Percentiles rank a stretch among this genome's conserved stretches.
These are phyloP conservation scores for Heteromurus nitidus DNA, from an alignment of 2,888 invertebrate species.

Conservation along the genomic window DNA sequence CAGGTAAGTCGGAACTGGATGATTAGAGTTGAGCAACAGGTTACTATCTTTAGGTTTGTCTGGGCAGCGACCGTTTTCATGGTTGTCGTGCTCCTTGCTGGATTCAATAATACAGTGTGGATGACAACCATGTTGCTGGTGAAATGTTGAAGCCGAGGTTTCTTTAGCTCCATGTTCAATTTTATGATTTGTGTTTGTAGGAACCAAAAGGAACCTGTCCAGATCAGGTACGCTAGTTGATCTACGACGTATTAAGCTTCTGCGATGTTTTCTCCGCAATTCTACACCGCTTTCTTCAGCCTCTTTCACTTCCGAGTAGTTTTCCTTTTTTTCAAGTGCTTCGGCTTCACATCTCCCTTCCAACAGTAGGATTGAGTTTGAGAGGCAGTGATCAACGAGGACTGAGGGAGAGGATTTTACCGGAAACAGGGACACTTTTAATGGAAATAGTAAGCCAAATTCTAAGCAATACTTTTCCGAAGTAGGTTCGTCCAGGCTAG, in stretches of 20 bases:
- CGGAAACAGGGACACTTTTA: slow-evolving; percentile 79
- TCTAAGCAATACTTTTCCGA: slow-evolving; percentile 66
- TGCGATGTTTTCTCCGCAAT: slow-evolving; percentile 39
- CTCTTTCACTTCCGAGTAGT: background rate
- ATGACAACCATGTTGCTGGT: slow-evolving; percentile 28
- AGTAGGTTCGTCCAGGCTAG: slow-evolving; percentile 55
- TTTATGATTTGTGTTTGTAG: background rate
- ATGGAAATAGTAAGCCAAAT: slow-evolving; percentile 79
- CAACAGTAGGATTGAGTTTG: slow-evolving; percentile 51
- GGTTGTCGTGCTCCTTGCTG: slow-evolving; percentile 1
- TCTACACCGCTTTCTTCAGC: slow-evolving; percentile 63
- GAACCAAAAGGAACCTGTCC: slow-evolving; percentile 68
- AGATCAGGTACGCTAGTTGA: slow-evolving; percentile 73
- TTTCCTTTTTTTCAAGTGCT: background rate
- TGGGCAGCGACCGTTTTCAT: slow-evolving; percentile 7
- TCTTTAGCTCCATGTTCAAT: slow-evolving; percentile 28
- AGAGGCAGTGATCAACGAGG: slow-evolving; percentile 59
- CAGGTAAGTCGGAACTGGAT: background rate
- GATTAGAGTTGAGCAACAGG: slow-evolving; percentile 39
- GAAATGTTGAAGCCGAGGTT: slow-evolving; percentile 1
- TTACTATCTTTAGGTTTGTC: slow-evolving; percentile 2
- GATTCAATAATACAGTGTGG: slow-evolving; percentile 43
- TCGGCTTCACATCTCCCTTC: background rate
- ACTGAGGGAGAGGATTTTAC: slow-evolving; percentile 77
- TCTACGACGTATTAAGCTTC: slow-evolving; percentile 69